Conservation (phyloP, 2,888 invertebrate genomes). For the Mylabris sibirica region DNA sequence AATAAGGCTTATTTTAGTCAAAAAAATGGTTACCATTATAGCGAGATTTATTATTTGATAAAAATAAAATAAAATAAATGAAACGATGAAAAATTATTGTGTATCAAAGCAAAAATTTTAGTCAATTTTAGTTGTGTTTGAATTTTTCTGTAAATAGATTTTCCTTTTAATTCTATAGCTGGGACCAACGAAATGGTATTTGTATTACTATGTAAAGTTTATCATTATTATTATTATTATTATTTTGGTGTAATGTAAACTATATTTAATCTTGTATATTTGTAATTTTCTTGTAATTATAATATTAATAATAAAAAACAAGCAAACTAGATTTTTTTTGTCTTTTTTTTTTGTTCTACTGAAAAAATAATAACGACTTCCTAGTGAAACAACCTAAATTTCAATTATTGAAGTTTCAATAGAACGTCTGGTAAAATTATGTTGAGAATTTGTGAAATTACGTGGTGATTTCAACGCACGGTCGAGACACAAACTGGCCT, state of each 20-base stretch:
- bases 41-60: slow-evolving; percentile 36
- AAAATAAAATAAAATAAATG: slow-evolving; percentile 13
- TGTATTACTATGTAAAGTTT: slow-evolving; percentile 12
- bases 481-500: too few species aligned
- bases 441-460: too few species aligned
- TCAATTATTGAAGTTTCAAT: too few species aligned
- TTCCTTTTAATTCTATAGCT: slow-evolving; percentile 11
- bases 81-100: slow-evolving; percentile 33
- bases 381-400: not conserved
- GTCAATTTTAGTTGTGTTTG: slow-evolving; percentile 40
- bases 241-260: slow-evolving; percentile 45
- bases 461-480: too few species aligned
- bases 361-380: too few species aligned
- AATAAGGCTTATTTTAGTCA: slow-evolving; percentile 49
- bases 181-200: slow-evolving; percentile 45
- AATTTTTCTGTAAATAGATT: slow-evolving; percentile 24
- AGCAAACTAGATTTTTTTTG: slow-evolving; percentile 22
- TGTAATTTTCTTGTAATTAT: slow-evolving; percentile 49
- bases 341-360: too few species aligned
- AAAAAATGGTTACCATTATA: slow-evolving; percentile 50
- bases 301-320: slow-evolving; percentile 46
- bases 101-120: slow-evolving; percentile 38
- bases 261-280: slow-evolving; percentile 52
- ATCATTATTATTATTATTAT: not conserved
- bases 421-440: too few species aligned